Base-by-base conservation (phyloP, 1,140 invertebrate species). In the Anagrus nilaparvatae region DNA sequence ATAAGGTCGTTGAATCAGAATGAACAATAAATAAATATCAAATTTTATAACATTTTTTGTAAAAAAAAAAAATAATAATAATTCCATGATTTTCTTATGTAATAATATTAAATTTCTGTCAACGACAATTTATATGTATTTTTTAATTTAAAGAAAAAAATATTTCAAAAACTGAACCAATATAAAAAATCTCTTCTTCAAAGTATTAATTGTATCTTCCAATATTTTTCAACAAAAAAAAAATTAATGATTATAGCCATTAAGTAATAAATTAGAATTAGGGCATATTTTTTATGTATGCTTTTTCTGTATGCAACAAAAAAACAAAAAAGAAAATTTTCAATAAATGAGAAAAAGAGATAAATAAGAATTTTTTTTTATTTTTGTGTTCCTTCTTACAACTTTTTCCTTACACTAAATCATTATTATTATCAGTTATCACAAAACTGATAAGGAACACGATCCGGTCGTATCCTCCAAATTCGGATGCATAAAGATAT, bases 231-330 rank as follows among this genome's bases (percentile, higher is more conserved):
- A n/a, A n/a, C n/a, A n/a, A n/a, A n/a, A n/a, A n/a, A n/a, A 25
- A 41, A 37, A 29, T 31, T 42, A 30, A 45, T 16, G n/a, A 40
- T 39, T 47, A n/a, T n/a, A 47, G 40, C 36, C 28, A 12, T 47
- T n/a, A 47, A 43, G 45, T 25, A 35, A n/a, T n/a, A n/a, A 43
- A 47, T 59, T 65, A 65, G 63, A 47, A 58, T 53, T 66, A 65
- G 65, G 60, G 61, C 59, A 63, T 69, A 67, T 67, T 69, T 68
- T 69, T 67, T 65, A 67, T 65, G 64, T 67, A 69, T 67, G 66
- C 63, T 69, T 65, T 69, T 67, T 65, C 63, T 69, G 66, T 69
- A 69, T 51, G 56, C 60, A 56, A 61, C 53, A 47, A 61, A 48
- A 44, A 53, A 51, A 59, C 35, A 43, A 46, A 24, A 32, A 14